A percentile compares a stretch with the other conserved stretches of the same genome.
Evolutionary conservation across 2,113 vertebrate genomes (phyloP).

Genomic region (Ginglymostoma cirratum): DNA sequence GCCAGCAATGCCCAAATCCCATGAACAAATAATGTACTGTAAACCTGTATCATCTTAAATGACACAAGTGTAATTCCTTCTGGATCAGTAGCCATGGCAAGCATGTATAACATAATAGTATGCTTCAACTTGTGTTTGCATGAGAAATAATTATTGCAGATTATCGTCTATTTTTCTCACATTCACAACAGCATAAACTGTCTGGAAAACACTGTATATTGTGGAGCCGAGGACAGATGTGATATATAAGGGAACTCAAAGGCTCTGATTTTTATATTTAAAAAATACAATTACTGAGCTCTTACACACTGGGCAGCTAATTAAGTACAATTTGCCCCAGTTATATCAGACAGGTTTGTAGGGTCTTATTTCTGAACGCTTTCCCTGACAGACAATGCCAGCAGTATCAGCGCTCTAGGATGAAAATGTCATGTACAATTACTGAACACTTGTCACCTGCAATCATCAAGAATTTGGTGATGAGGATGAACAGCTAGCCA

Average conservation of each 20-base stretch:
- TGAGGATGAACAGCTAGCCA: not conserved
- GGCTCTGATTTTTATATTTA: not conserved
- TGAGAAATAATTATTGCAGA: not conserved
- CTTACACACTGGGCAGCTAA: not conserved
- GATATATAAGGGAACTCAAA: not conserved
- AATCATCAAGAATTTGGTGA: not conserved
- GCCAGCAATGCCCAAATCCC: no score
- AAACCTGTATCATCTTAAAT: not conserved
- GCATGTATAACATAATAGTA: not conserved
- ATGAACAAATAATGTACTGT: no score
- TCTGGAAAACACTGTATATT: not conserved
- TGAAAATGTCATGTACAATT: not conserved
- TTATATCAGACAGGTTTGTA: not conserved
- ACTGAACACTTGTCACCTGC: not conserved
- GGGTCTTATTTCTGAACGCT: not conserved
- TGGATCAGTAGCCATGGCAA: not conserved
- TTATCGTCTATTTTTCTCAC: not conserved
- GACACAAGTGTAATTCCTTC: not conserved
- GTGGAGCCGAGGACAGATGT: not conserved
- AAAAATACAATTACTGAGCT: not conserved
- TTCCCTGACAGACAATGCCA: not conserved
- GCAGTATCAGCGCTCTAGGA: not conserved
- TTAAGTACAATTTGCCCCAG: not conserved
- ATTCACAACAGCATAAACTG: not conserved
- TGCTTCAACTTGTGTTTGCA: not conserved